Conservation (phyloP, 2,113 vertebrate species). For the Trogon surrucura region DNA sequence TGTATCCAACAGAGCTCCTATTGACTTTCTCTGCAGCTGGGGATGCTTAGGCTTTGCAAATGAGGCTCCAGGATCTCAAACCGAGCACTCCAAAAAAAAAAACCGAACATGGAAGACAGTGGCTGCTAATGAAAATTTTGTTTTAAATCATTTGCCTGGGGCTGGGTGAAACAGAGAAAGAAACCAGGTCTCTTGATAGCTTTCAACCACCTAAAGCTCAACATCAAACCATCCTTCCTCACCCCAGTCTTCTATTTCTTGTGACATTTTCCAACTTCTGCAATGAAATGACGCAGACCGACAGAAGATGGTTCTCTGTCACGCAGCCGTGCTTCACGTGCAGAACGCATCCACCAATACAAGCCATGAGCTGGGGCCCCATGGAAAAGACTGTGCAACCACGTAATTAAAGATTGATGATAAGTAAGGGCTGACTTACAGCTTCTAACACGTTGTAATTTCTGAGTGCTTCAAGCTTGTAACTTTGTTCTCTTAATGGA, state of each 20-base stretch:
- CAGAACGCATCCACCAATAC: not conserved
- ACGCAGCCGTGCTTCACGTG: not conserved
- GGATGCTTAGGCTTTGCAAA: conserved; percentile 23
- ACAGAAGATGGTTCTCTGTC: not conserved
- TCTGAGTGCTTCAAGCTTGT: not conserved
- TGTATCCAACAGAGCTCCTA: not conserved
- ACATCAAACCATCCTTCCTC: not conserved
- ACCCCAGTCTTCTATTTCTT: not conserved
- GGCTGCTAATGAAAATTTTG: conserved; percentile 10
- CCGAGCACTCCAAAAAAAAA: not conserved
- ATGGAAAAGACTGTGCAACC: not conserved
- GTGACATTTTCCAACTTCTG: not conserved
- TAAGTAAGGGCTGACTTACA: not conserved
- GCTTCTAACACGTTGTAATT: not conserved
- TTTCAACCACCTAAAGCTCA: not conserved
- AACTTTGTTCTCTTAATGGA: not conserved
- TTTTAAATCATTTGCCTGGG: not conserved
- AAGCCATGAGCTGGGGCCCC: not conserved
- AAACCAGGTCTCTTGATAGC: not conserved
- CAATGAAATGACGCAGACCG: not conserved
- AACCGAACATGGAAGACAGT: not conserved
- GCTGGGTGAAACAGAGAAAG: not conserved
- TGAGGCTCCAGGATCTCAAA: conserved; percentile 11
- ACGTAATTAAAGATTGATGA: not conserved
- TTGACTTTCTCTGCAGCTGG: conserved; percentile 28